A percentile compares a stretch with the other conserved stretches of the same genome.
Conservation (phyloP, 2,113 vertebrate species). For the Mellivora capensis region DNA sequence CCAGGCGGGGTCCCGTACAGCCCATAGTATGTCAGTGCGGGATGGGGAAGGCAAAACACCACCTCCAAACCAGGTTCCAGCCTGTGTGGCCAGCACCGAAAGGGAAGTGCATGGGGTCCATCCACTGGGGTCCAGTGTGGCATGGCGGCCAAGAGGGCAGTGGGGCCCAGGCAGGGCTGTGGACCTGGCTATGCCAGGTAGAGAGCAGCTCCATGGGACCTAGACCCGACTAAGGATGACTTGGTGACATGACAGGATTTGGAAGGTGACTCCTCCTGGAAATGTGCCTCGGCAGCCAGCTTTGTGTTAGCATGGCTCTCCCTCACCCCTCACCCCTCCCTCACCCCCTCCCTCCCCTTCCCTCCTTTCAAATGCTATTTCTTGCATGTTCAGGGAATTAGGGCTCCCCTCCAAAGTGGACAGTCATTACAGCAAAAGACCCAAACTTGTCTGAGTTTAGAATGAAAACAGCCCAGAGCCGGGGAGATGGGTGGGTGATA, state of each 20-base stretch:
- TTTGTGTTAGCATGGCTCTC: fast-evolving
- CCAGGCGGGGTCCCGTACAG: not conserved
- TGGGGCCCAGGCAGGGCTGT: too few species aligned
- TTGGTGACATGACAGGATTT: not conserved
- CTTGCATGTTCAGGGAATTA: not conserved
- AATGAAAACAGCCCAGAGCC: not conserved
- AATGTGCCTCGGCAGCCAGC: not conserved
- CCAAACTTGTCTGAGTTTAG: not conserved
- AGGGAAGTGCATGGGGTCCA: not conserved
- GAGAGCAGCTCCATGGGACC: not conserved
- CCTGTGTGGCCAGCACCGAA: fast-evolving
- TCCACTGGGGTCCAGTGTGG: not conserved
- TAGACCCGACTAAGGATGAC: not conserved
- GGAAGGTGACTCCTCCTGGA: not conserved
- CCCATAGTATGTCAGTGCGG: not conserved
- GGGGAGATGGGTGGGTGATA: too few species aligned
- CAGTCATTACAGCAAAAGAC: not conserved
- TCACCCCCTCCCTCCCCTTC: fast-evolving
- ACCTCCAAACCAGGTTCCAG: not conserved
- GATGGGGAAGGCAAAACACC: too few species aligned
- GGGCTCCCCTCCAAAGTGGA: too few species aligned
- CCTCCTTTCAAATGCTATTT: not conserved
- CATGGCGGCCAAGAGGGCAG: fast-evolving
- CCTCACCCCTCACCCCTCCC: too few species aligned
- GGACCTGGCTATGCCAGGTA: too few species aligned